These are phyloP conservation scores for Drosophila rufa DNA, from an alignment of 1,140 invertebrate genomes.

Conservation along the genomic window DNA sequence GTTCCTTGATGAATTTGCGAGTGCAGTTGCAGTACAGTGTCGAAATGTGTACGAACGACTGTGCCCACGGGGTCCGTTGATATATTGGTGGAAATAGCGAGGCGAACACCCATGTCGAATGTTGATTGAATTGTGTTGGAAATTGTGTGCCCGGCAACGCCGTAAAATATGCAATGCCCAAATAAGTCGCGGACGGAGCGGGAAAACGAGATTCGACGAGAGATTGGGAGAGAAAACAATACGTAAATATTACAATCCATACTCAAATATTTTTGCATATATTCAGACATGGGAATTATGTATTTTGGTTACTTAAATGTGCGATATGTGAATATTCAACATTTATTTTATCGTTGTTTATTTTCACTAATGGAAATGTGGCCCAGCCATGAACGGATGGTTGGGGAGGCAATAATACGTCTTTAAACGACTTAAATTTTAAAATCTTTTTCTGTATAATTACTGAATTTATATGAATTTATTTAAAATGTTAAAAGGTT, in stretches of 20 bases:
- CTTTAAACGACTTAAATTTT: slow-evolving; percentile 5
- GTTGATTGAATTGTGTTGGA: slow-evolving; percentile 82
- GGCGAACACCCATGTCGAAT: slow-evolving; percentile 61
- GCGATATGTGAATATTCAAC: slow-evolving; percentile 67
- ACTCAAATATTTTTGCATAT: slow-evolving; percentile 64
- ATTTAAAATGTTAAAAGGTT: neutral
- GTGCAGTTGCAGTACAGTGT: slow-evolving; percentile 89
- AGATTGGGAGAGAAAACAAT: slow-evolving; percentile 3
- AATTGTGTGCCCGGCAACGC: slow-evolving; percentile 71
- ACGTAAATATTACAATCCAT: slow-evolving; percentile 77
- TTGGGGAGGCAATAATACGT: neutral
- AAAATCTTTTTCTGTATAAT: neutral
- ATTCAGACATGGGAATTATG: slow-evolving; percentile 66
- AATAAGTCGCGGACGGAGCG: slow-evolving; percentile 16
- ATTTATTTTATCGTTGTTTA: slow-evolving; percentile 33
- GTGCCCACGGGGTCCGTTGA: slow-evolving; percentile 6
- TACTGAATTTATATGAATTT: neutral
- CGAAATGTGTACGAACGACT: slow-evolving; percentile 88
- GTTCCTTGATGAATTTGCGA: slow-evolving; percentile 86
- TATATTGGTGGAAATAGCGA: slow-evolving; percentile 12
- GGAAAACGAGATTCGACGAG: slow-evolving; percentile 6
- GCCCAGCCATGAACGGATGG: neutral
- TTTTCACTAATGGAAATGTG: slow-evolving; percentile 27
- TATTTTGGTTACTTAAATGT: slow-evolving; percentile 74
- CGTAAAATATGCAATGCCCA: slow-evolving; percentile 69